Evolutionary conservation across 2,888 invertebrate genomes (phyloP).

Genomic region (Drosophila stalkeri): DNA sequence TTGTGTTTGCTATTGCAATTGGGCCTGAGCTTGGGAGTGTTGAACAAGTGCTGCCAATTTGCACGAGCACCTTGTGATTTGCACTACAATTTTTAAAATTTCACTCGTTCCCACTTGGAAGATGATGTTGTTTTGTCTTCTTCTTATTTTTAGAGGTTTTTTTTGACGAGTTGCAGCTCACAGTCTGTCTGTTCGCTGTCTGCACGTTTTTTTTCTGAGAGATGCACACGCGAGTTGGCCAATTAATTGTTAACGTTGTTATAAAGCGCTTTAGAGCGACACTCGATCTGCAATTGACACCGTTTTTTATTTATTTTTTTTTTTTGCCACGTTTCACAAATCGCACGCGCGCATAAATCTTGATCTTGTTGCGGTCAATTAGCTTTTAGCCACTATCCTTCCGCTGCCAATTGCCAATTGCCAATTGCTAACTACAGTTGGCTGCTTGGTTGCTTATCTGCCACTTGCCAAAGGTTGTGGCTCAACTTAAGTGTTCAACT

Average conservation of each 20-base stretch:
- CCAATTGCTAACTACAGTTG: constrained; percentile 23
- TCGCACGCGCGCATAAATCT: constrained; percentile 40
- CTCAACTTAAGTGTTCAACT: constrained; percentile 19
- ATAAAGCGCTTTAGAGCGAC: constrained; percentile 21
- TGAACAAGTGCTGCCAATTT: constrained; percentile 60
- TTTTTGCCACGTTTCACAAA: constrained; percentile 20
- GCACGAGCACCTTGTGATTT: constrained; percentile 52
- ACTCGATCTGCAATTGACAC: constrained; percentile 35
- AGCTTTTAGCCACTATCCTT: constrained; percentile 42
- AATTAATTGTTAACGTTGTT: constrained; percentile 59
- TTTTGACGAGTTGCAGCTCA: constrained; percentile 17
- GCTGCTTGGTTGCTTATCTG: constrained; percentile 11
- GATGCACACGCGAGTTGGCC: constrained; percentile 47
- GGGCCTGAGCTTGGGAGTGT: constrained; percentile 43
- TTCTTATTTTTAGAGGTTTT: constrained; percentile 10
- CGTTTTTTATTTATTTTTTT: constrained; percentile 10
- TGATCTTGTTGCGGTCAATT: constrained; percentile 46
- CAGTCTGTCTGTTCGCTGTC: constrained; percentile 21
- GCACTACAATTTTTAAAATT: constrained; percentile 57
- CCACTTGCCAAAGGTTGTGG: constrained; percentile 34
- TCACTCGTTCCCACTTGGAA: constrained; percentile 43
- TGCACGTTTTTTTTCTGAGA: constrained; percentile 41
- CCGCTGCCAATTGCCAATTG: constrained; percentile 19
- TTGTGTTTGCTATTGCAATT: constrained; percentile 46
- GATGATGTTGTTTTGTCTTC: constrained; percentile 11